phyloP scores from a whole-genome alignment of 2,888 invertebrate species.

The Subacronicta megacephala region DNA sequence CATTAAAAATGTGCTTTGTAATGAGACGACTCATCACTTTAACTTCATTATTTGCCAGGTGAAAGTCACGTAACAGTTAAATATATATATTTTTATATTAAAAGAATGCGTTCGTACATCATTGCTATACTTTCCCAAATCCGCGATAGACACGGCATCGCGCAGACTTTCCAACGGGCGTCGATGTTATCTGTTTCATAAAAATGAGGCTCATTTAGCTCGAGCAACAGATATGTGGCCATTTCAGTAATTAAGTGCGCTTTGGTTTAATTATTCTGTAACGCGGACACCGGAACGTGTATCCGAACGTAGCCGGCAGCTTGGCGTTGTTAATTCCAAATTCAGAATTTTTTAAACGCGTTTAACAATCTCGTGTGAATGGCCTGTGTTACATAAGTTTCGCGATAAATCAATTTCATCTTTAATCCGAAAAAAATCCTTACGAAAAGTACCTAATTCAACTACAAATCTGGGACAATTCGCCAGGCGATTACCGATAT shows the following conservation, averaged over 20 bases:
- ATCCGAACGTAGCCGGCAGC: constrained; percentile 60
- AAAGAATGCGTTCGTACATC: constrained; percentile 71
- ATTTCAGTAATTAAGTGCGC: constrained; percentile 78
- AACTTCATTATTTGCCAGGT: constrained; percentile 59
- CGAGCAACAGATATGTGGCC: constrained; percentile 68
- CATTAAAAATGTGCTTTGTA: constrained; percentile 58
- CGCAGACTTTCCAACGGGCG: constrained; percentile 67
- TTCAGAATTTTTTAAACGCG: constrained; percentile 47
- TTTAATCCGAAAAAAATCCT: constrained; percentile 1
- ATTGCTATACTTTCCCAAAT: constrained; percentile 77
- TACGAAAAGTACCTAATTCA: too few relatives aligned
- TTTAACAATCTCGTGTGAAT: constrained; percentile 12
- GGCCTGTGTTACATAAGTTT: constrained; percentile 8
- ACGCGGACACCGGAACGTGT: constrained; percentile 75
- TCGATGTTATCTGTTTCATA: constrained; percentile 61
- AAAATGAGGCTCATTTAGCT: constrained; percentile 75
- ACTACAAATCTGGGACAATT: too few relatives aligned
- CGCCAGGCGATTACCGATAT: too few relatives aligned
- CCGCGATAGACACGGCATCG: constrained; percentile 64
- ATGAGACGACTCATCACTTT: constrained; percentile 49
- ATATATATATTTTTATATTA: constrained; percentile 58
- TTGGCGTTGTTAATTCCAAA: constrained; percentile 60
- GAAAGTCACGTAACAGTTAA: constrained; percentile 66
- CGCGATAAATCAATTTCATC: background rate
- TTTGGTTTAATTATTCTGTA: constrained; percentile 72